Evolutionary conservation across 2,113 vertebrate genomes (phyloP), one percentile per base, ranked within the genome.

Genomic region (Bucco capensis): DNA sequence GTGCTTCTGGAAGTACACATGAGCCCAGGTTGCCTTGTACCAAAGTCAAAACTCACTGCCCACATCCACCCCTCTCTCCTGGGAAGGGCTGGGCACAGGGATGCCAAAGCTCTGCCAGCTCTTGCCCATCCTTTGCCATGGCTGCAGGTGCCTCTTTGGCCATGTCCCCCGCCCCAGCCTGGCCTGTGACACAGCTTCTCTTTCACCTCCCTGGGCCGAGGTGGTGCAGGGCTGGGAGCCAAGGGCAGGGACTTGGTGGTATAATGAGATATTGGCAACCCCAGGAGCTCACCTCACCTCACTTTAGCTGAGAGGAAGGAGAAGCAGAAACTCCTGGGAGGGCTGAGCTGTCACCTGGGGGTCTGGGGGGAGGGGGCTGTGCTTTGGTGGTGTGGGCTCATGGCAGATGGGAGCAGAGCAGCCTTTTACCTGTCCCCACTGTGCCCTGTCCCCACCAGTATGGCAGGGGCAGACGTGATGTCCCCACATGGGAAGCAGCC

Each of bases 21-120:
- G 1, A 23, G 17, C 67, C 54, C 53, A 9, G 40, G 12, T 12
- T 6, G 0, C 47, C 19, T 53, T 2, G 5, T 66, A 16, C 50
- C 8, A 7, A 27, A 25, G 86, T 9, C 12, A 5, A 3, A 12
- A 1, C 2, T 3, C 33, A 17, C 14, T 46, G 35, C 38, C 58
- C 22, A 28, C 0, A 24, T 3, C 35, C 50, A 5, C 11, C 27
- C 22, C 35, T 15, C 3, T 50, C 1, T 27, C 17, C 49, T 0
- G 1, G 49, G 54, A 35, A 69, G 64, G 21, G 74, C 37, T 0
- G 6, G 54, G 27, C 24, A 15, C 1, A 0, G 65, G 8, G 70
- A 5, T 53, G 47, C 33, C 1, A 2, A 1, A 4, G 40, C 2
- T 46, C 35, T 46, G 3, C 25, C 7, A 4, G 73, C 47, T n/a